A percentile compares a stretch with the other conserved stretches of the same genome.
Conservation (phyloP, 2,888 invertebrate genomes). For the Beris chalybata region DNA sequence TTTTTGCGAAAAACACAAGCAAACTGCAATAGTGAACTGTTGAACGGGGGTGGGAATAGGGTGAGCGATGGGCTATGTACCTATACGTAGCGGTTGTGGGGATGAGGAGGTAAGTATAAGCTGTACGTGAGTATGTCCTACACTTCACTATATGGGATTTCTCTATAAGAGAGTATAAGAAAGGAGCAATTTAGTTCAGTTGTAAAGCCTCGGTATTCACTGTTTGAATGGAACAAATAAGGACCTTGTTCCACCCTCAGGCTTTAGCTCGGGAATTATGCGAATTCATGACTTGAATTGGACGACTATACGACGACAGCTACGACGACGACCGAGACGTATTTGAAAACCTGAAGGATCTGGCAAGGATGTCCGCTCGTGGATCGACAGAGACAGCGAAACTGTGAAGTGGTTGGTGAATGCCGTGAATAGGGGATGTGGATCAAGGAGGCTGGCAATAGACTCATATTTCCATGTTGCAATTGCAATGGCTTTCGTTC, state of each 20-base stretch:
- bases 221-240: conserved; percentile 30
- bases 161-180: conserved; percentile 20
- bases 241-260: conserved; percentile 26
- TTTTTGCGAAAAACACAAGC: conserved; percentile 12
- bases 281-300: conserved; percentile 33
- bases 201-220: conserved; percentile 29
- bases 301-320: conserved; percentile 9
- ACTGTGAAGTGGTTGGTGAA: conserved; percentile 25
- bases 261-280: conserved; percentile 24
- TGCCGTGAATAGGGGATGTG: conserved; percentile 13
- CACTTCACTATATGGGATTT: conserved; percentile 24
- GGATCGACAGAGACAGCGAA: conserved; percentile 17
- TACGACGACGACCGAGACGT: neutral
- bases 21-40: conserved; percentile 25
- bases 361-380: neutral
- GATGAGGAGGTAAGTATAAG: neutral
- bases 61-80: neutral
- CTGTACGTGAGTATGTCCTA: conserved; percentile 26
- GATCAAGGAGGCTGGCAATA: neutral
- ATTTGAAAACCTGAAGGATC: conserved; percentile 19
- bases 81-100: too few species aligned
- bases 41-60: neutral
- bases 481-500: conserved; percentile 2
- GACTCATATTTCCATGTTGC: conserved; percentile 5
- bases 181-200: conserved; percentile 31